A percentile compares a stretch with the other conserved stretches of the same genome.
phyloP scores from a whole-genome alignment of 2,888 invertebrate species.

The Lydus trimaculatus region DNA sequence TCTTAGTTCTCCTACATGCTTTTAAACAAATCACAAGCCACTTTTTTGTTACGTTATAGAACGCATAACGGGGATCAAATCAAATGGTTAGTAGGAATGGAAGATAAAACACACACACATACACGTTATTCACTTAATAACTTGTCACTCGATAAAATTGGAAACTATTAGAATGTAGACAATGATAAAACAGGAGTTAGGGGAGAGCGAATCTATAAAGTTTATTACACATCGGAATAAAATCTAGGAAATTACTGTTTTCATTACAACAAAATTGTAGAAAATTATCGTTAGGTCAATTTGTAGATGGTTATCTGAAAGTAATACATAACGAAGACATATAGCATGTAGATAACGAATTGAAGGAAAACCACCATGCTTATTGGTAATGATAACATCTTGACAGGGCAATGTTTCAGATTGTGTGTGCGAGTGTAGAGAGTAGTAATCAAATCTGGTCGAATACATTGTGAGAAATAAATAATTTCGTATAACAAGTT shows the following conservation, averaged over 20 bases:
- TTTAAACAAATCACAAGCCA: slow-evolving; percentile 41
- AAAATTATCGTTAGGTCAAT: background rate
- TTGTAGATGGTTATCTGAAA: background rate
- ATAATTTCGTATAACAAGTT: slow-evolving; percentile 21
- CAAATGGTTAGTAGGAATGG: slow-evolving; percentile 21
- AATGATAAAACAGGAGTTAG: background rate
- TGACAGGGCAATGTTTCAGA: slow-evolving; percentile 38
- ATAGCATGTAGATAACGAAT: slow-evolving; percentile 33
- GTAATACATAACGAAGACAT: slow-evolving; percentile 29
- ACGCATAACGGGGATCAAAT: slow-evolving; percentile 9
- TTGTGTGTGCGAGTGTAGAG: no score
- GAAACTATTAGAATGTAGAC: slow-evolving; percentile 1
- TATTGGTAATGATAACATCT: slow-evolving; percentile 34
- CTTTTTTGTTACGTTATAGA: slow-evolving; percentile 31
- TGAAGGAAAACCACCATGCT: slow-evolving; percentile 30
- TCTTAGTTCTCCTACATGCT: slow-evolving; percentile 39
- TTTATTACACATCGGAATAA: background rate
- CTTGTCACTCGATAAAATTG: slow-evolving; percentile 4
- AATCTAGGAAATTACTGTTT: background rate
- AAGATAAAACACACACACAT: slow-evolving; percentile 18
- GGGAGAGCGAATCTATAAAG: background rate
- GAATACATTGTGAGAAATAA: slow-evolving; percentile 16
- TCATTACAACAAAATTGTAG: background rate
- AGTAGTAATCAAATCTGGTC: slow-evolving; percentile 31
- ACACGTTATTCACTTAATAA: slow-evolving; percentile 23